Conservation (phyloP, 2,113 vertebrate species). For the Rhodinocichla rosea region DNA sequence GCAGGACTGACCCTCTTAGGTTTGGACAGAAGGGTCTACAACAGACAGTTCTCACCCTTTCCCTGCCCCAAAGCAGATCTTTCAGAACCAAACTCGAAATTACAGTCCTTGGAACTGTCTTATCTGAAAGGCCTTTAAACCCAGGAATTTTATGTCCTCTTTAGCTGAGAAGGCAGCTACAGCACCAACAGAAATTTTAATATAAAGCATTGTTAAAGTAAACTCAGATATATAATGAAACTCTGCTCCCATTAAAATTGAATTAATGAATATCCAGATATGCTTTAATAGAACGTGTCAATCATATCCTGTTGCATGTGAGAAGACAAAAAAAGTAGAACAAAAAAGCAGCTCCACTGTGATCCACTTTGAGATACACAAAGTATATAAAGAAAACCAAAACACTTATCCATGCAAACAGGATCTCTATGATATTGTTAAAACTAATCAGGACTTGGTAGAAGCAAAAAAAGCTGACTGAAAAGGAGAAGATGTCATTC, state of each 20-base stretch:
- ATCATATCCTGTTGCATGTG: not conserved
- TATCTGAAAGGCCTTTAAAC: constrained; percentile 31
- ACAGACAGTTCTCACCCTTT: not conserved
- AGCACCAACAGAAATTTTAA: constrained; percentile 38
- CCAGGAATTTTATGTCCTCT: not conserved
- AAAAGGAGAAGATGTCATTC: not conserved
- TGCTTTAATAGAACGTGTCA: not conserved
- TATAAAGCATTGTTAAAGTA: not conserved
- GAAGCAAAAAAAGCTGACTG: not conserved
- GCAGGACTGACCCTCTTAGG: not conserved
- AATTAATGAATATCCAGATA: constrained; percentile 6
- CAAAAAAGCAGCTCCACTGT: not conserved
- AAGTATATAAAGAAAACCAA: not conserved
- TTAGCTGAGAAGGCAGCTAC: not conserved
- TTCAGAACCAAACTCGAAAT: not conserved
- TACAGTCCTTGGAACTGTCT: not conserved
- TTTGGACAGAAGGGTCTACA: not conserved
- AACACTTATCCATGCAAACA: not conserved
- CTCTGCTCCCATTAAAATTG: not conserved
- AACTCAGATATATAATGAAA: constrained; percentile 27
- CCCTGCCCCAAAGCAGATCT: not conserved
- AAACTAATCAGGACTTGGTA: not conserved
- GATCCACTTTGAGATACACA: not conserved
- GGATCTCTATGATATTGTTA: not conserved
- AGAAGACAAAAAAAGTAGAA: not conserved